Conservation (phyloP, 2,113 vertebrate genomes). For the Ramphastos sulfuratus region DNA sequence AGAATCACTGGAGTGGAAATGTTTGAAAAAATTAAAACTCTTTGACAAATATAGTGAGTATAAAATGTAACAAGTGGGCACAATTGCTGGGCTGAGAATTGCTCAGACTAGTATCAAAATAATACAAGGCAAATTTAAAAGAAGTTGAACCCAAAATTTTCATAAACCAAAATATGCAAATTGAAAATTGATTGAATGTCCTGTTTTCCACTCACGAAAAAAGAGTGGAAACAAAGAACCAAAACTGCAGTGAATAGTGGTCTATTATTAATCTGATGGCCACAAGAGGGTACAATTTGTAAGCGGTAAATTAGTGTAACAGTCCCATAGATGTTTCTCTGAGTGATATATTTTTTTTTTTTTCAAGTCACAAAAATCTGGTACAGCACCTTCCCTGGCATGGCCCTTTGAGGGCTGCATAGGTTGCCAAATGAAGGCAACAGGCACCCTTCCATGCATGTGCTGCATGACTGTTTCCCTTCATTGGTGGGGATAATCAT, state of each 20-base stretch:
- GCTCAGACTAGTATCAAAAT: not conserved
- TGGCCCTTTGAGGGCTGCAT: fast-evolving
- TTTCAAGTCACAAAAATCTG: not conserved
- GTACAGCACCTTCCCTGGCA: not conserved
- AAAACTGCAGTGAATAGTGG: not conserved
- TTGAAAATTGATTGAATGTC: not conserved
- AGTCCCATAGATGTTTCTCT: not conserved
- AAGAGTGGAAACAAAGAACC: not conserved
- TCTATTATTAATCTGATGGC: not conserved
- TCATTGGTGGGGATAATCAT: fast-evolving
- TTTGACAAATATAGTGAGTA: not conserved
- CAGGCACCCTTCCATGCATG: fast-evolving
- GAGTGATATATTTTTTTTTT: not conserved
- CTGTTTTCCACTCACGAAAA: not conserved
- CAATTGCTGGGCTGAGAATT: not conserved
- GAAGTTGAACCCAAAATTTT: not conserved
- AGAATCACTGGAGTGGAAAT: not conserved
- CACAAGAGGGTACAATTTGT: slow-evolving; percentile 44
- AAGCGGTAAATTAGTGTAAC: not conserved
- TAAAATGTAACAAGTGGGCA: not conserved
- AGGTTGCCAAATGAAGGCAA: fast-evolving
- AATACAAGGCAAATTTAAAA: not conserved
- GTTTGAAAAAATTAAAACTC: not conserved
- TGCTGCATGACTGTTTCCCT: not conserved
- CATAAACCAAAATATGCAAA: not conserved